Evolutionary conservation across 2,113 vertebrate genomes (phyloP), one percentile per base, ranked within the genome.

Genomic region (Phainopepla nitens): DNA sequence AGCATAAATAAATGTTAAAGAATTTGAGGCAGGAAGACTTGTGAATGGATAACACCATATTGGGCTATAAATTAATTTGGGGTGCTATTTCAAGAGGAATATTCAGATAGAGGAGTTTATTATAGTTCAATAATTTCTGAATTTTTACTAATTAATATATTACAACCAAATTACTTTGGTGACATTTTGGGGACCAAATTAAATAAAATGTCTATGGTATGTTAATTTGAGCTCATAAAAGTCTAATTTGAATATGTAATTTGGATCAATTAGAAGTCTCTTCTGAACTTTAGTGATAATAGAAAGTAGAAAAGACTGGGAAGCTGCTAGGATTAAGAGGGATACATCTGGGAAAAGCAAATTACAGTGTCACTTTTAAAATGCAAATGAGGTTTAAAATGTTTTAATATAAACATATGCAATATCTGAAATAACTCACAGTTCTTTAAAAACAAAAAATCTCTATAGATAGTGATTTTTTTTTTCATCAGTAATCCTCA

Each of bases 221-320:
- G 97, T 96, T 97, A 97, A 97, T 98, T 98, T 97, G 71, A 96
- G 95, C 77, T 97, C 68, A 94, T 96, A 94, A 97, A 97, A 96
- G 70, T 94, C 95, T 97, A 95, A 97, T 98, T 97, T 97, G 94
- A 97, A 97, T 98, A 97, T 87, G 94, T 89, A 96, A 97, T 97
- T 97, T 97, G 95, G 93, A 96, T 93, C 96, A 96, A 97, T 98
- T 98, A 97, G 93, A 97, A 95, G 86, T 93, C 97, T 96, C 91
- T 96, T 97, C 88, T 97, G 93, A 96, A 97, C 94, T 97, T 97
- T 97, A 89, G 97, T 95, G 96, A 97, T 98, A 97, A 98, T 96
- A 97, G 96, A 97, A 98, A 96, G 92, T 92, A 90, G 89, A 97
- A 83, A 96, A 96, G 92, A 31, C 93, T 93, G 21, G 4, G 87